Evolutionary conservation across 2,888 invertebrate species (phyloP), one percentile per base, ranked within the genome.

Genomic region (Steinernema hermaphroditum): DNA sequence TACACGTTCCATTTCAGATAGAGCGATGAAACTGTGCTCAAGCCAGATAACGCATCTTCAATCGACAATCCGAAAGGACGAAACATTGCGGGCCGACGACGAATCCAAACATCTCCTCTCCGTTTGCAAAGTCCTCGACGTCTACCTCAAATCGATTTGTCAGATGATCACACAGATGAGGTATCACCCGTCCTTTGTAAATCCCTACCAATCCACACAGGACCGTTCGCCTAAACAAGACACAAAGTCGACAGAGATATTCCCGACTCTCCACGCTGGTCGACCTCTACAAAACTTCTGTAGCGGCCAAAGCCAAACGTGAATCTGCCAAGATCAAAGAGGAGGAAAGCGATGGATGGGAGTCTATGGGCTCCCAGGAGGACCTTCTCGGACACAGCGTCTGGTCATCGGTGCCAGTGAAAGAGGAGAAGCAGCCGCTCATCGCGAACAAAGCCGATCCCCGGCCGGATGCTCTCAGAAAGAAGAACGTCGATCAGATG

Each of bases 201-300:
- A n/a, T n/a, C n/a, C n/a, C n/a, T n/a, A n/a, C n/a, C n/a, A n/a
- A n/a, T n/a, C n/a, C n/a, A n/a, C n/a, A n/a, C 27, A 78, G 78
- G 46, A 69, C 72, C 9, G 70, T 81, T 29, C 71, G 80, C 37
- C 34, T 79, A 12, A 73, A 74, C 70, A 79, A 79, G 50, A 57
- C 79, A 14, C 72, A 74, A 27, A 74, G 75, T 43, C 54, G 80
- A 29, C 54, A 77, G 9, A 44, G 57, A 29, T 72, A 81, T 14
- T 80, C 79, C 29, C 78, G 79, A 16, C 62, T 79, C 24, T 79
- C 75, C 22, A 81, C 77, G 32, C 72, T 79, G 16, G 79, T 81
- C n/a, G 75, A 81, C 1, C 70, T 76, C 49, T 77, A 79, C 46
- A 70, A 71, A 49, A n/a, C 70, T n/a, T n/a, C n/a, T n/a, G n/a